These are phyloP conservation scores for Ailuropoda melanoleuca DNA, from an alignment of 2,113 vertebrate species.

Conservation along the genomic window DNA sequence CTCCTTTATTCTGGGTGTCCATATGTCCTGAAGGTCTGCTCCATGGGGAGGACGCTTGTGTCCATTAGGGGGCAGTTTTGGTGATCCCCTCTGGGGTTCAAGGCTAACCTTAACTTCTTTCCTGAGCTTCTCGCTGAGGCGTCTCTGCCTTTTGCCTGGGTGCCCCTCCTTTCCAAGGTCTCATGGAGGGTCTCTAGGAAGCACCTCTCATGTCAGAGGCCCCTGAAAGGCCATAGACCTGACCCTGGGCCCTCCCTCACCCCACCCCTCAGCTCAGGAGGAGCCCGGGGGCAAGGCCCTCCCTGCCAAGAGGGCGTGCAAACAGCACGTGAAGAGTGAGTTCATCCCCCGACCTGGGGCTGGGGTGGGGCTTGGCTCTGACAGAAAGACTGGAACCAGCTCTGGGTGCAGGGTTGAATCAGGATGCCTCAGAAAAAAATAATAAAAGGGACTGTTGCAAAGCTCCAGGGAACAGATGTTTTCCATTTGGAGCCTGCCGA, in stretches of 20 bases:
- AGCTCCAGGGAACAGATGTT: conserved; percentile 74
- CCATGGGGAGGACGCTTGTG: not conserved
- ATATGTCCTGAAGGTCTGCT: not conserved
- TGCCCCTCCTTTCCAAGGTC: not conserved
- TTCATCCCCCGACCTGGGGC: not conserved
- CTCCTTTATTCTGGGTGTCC: not conserved
- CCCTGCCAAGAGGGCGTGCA: not conserved
- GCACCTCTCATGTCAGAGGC: not conserved
- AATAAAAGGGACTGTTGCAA: conserved; percentile 47
- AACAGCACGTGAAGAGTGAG: not conserved
- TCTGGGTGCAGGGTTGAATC: conserved; percentile 1
- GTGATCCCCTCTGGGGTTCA: not conserved
- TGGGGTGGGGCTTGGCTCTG: not conserved
- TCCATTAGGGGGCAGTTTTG: not conserved
- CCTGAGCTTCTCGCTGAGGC: not conserved
- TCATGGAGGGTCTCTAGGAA: not conserved
- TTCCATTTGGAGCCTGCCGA: conserved; percentile 58
- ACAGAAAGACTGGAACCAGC: not conserved
- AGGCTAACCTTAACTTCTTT: not conserved
- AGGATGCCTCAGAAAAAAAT: conserved; percentile 51
- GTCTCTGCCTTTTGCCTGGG: not conserved
- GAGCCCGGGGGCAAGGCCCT: not conserved
- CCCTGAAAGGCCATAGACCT: not conserved
- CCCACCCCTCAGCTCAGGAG: not conserved
- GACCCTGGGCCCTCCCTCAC: not conserved